Conservation (phyloP, 37 sponge, comb jelly and placozoan genomes). For the Eunapius fragilis region DNA sequence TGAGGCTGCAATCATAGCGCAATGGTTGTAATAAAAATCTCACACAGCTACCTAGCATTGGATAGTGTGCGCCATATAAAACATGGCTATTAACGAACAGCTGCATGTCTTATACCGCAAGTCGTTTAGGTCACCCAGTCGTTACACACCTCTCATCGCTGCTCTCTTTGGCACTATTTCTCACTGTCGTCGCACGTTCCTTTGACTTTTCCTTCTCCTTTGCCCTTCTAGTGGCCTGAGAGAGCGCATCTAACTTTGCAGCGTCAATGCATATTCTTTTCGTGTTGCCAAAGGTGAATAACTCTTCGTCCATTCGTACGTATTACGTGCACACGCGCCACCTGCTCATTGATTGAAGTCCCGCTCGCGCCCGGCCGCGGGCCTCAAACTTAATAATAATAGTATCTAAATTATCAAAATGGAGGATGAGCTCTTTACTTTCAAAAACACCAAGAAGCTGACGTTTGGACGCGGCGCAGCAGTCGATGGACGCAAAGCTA, state of each 20-base stretch:
- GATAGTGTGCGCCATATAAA: too few relatives aligned
- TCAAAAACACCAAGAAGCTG: background rate
- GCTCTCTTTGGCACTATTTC: background rate
- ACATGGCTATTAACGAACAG: background rate
- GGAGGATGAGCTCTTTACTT: background rate
- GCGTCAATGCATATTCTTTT: background rate
- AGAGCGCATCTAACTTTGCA: background rate
- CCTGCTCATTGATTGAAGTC: background rate
- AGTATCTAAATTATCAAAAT: background rate
- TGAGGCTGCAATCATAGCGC: too few relatives aligned
- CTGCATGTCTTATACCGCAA: background rate
- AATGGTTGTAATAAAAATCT: too few relatives aligned
- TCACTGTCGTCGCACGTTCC: background rate
- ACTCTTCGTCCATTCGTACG: background rate
- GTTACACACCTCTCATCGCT: background rate
- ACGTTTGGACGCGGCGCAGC: background rate
- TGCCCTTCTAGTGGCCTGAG: background rate
- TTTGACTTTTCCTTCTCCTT: background rate
- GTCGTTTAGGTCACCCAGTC: background rate
- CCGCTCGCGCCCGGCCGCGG: background rate
- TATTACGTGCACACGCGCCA: background rate
- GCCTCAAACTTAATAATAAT: background rate
- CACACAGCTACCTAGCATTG: too few relatives aligned
- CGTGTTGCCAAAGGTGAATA: background rate
- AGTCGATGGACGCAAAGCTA: background rate